Evolutionary conservation across 2,113 vertebrate species (phyloP), one percentile per base, ranked within the genome.

Genomic region (Hiodon tergisus): DNA sequence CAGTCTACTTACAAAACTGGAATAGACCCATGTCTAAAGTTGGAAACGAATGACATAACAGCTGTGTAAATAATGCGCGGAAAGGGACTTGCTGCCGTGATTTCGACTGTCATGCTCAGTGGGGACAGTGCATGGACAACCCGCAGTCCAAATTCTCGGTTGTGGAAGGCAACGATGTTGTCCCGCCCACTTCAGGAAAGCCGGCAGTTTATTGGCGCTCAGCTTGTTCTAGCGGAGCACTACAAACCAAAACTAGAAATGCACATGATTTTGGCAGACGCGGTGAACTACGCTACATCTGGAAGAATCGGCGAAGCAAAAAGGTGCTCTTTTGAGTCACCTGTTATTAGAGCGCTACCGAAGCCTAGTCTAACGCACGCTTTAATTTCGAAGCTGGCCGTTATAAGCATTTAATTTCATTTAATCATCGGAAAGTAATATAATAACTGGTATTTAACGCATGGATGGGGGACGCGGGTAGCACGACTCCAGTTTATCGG

Each of bases 401-500:
- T 53, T 70, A 53, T 46, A 31, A 53, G 11, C 51, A 3, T 70
- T 11, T 8, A 55, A 10, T 31, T 31, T 31, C 31, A 60, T 8
- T 50, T 2, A 16, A 57, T 5, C 11, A 50, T 50, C 10, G 48
- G 48, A 10, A 5, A 9, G 67, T 48, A 13, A 67, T 10, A 7
- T 8, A 52, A 51, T 66, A 60, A 68, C 13, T 69, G 59, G 6
- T 1, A n/a, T 54, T 67, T 77, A 13, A 79, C 78, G 82, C 70
- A 85, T 78, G 84, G 86, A 86, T 87, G 84, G 80, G 79, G 66
- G 70, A 67, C 76, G 78, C 84, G 86, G 79, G 78, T 82, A 84
- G 79, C 82, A 67, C 66, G 65, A 48, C 79, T 73, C 80, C 78
- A 83, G 76, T 74, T 75, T 67, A 78, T 84, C 83, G 81, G 76